phyloP scores from a whole-genome alignment of 2,113 vertebrate species.

The Istiophorus platypterus region DNA sequence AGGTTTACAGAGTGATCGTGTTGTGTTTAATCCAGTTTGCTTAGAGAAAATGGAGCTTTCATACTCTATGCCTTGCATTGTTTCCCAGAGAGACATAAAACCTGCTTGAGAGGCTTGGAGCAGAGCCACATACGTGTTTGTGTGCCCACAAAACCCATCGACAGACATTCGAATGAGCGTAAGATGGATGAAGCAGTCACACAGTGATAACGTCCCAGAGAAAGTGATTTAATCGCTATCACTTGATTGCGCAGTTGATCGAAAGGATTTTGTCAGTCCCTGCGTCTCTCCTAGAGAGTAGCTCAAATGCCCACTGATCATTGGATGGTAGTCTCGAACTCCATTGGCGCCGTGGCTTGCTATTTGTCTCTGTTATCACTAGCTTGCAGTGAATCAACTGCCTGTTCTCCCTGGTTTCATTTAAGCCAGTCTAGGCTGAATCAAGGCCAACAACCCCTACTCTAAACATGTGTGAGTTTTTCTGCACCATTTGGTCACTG shows the following conservation, averaged over 20 bases:
- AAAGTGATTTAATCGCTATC: conserved; percentile 78
- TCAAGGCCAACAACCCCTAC: conserved; percentile 29
- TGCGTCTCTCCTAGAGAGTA: conserved; percentile 47
- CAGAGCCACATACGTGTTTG: conserved; percentile 20
- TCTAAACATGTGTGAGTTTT: conserved; percentile 32
- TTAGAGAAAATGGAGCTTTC: conserved; percentile 30
- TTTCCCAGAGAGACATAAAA: conserved; percentile 60
- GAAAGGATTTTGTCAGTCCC: conserved; percentile 65
- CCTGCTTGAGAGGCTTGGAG: conserved; percentile 56
- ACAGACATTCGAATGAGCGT: conserved; percentile 30
- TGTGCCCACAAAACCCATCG: conserved; percentile 46
- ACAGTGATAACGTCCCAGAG: conserved; percentile 59
- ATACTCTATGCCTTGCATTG: conserved; percentile 15
- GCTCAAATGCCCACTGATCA: conserved; percentile 53
- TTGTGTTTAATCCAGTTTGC: conserved; percentile 39
- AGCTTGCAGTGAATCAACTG: conserved; percentile 59
- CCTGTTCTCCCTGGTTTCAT: conserved; percentile 52
- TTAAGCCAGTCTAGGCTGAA: conserved; percentile 52
- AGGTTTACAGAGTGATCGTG: background rate
- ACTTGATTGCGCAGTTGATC: conserved; percentile 75
- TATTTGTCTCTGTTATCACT: conserved; percentile 77
- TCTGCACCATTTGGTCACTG: conserved; percentile 24
- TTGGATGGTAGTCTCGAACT: conserved; percentile 31
- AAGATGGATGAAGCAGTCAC: conserved; percentile 70
- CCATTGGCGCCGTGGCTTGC: conserved; percentile 20